Evolutionary conservation across 2,113 vertebrate species (phyloP).

Genomic region (Actenoides lindsayi): DNA sequence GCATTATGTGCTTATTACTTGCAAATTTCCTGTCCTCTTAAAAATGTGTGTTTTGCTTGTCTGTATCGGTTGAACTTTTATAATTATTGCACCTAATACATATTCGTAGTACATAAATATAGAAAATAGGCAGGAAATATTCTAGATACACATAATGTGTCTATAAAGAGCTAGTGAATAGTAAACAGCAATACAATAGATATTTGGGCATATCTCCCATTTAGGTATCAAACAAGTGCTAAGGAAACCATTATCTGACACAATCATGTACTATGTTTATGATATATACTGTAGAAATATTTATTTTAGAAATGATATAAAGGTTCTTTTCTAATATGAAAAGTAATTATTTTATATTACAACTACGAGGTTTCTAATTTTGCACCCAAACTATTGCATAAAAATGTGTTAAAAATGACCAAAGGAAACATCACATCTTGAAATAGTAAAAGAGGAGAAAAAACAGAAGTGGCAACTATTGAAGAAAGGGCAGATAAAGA

Average conservation of each 20-base stretch:
- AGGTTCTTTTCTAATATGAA: neutral
- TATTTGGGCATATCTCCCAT: neutral
- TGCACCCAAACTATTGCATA: neutral
- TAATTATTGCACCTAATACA: neutral
- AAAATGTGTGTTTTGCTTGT: neutral
- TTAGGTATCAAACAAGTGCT: neutral
- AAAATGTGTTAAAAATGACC: neutral
- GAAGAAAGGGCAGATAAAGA: slow-evolving; percentile 14
- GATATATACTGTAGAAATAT: neutral
- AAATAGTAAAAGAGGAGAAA: neutral
- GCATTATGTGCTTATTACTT: neutral
- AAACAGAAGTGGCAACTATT: neutral
- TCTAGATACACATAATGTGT: neutral
- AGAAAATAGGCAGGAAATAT: neutral
- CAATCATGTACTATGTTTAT: neutral
- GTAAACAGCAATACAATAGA: neutral
- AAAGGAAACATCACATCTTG: neutral
- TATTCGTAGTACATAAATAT: neutral
- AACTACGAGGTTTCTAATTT: neutral
- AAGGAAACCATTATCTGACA: neutral
- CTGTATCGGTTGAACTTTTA: neutral
- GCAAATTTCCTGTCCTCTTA: neutral
- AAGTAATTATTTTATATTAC: neutral
- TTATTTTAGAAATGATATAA: neutral
- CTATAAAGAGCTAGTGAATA: neutral